Percentiles rank a stretch among this genome's conserved stretches.
These are phyloP conservation scores for Anagyrus pseudococci DNA, from an alignment of 2,888 invertebrate genomes.

Conservation along the genomic window DNA sequence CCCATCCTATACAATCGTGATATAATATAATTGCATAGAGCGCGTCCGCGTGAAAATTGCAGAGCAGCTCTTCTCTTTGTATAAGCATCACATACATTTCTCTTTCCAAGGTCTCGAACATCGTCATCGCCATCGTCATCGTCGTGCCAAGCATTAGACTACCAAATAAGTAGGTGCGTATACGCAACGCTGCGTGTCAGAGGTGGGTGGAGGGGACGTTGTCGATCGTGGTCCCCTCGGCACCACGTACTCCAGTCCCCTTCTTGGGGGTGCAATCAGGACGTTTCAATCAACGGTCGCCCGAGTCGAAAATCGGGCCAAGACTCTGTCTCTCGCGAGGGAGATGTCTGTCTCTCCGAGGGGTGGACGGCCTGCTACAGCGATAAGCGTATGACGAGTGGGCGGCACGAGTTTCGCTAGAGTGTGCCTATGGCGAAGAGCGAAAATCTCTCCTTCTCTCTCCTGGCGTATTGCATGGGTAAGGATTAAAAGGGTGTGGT, in stretches of 20 bases:
- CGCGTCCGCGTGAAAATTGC: conserved; percentile 14
- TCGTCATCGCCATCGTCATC: conserved; percentile 33
- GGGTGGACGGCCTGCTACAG: neutral
- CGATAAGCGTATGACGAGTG: conserved; percentile 21
- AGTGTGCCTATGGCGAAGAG: neutral
- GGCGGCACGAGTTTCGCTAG: too few species aligned
- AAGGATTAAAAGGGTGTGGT: conserved; percentile 21
- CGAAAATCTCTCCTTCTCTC: neutral
- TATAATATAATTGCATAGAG: conserved; percentile 19
- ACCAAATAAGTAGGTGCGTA: conserved; percentile 61
- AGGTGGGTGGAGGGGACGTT: conserved; percentile 31
- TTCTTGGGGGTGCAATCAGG: conserved; percentile 61
- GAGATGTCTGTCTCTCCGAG: conserved; percentile 5
- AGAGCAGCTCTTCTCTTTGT: conserved; percentile 1
- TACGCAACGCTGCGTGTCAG: too few species aligned
- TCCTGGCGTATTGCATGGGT: conserved; percentile 13
- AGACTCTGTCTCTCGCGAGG: too few species aligned
- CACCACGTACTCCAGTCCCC: conserved; percentile 55
- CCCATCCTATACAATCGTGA: neutral
- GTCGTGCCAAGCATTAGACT: conserved; percentile 58
- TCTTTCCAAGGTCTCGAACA: conserved; percentile 11
- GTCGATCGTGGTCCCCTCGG: conserved; percentile 35
- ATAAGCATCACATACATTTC: conserved; percentile 5
- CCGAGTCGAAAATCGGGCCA: conserved; percentile 31
- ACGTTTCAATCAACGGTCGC: conserved; percentile 62